Conservation (phyloP, 1,140 invertebrate genomes). For the Drosophila ananassae region DNA sequence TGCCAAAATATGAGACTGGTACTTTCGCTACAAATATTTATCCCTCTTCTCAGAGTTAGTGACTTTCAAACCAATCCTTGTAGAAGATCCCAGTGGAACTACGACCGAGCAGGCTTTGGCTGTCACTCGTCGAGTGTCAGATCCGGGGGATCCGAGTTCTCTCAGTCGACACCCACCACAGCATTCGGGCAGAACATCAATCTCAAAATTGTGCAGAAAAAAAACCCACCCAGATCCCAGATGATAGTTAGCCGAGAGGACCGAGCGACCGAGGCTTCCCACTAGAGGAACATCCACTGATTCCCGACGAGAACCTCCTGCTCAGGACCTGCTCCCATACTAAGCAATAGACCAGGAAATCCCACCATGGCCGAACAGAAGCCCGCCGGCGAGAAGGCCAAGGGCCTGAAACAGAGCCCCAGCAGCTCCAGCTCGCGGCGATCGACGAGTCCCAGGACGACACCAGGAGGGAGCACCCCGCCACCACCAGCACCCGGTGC, state of each 20-base stretch:
- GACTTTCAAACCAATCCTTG: no score
- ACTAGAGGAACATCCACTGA: neutral
- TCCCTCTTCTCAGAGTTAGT: no score
- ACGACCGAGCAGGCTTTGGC: neutral
- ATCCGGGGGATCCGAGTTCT: neutral
- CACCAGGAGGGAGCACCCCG: no score
- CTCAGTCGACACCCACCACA: neutral
- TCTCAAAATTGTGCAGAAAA: neutral
- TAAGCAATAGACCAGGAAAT: no score
- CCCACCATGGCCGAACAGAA: neutral
- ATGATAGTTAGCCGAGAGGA: neutral
- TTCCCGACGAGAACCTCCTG: slow-evolving; percentile 1
- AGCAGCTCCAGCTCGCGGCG: no score
- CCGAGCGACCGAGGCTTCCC: neutral
- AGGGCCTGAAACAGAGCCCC: neutral
- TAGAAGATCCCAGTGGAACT: no score
- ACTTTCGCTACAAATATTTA: no score
- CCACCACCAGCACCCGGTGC: neutral
- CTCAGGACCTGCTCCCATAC: neutral
- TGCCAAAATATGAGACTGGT: slow-evolving; percentile 63
- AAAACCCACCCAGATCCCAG: neutral
- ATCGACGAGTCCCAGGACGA: neutral
- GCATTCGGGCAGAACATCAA: neutral
- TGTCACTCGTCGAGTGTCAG: neutral
- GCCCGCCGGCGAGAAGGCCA: neutral